Conservation (phyloP, 2,888 invertebrate species). For the Acronicta alni region DNA sequence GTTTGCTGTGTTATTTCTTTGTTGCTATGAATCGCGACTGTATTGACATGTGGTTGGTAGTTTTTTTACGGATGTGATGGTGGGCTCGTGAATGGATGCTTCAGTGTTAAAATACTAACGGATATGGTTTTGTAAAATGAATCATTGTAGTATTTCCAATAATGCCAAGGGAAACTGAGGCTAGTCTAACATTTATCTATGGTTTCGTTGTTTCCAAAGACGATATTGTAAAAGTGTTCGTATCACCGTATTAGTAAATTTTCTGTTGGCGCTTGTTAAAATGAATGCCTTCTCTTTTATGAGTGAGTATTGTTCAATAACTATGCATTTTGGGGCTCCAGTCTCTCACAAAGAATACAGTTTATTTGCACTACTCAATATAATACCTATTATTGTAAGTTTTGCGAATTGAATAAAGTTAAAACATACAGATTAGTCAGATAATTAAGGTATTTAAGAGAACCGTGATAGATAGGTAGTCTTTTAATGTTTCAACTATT, state of each 20-base stretch:
- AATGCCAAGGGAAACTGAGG: slow-evolving; percentile 36
- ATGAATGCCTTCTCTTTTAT: too few species aligned
- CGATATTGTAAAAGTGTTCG: slow-evolving; percentile 1
- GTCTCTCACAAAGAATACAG: too few species aligned
- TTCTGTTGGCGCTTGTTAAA: too few species aligned
- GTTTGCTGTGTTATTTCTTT: slow-evolving; percentile 81
- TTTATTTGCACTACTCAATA: too few species aligned
- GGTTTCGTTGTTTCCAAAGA: slow-evolving; percentile 27
- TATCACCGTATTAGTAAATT: not conserved
- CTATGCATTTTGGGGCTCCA: too few species aligned
- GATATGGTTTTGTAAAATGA: slow-evolving; percentile 51
- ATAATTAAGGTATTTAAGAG: too few species aligned
- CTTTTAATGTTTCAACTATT: too few species aligned
- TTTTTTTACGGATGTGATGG: slow-evolving; percentile 58
- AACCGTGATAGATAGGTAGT: too few species aligned
- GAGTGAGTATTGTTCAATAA: too few species aligned
- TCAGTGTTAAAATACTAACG: slow-evolving; percentile 52
- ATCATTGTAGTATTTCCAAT: slow-evolving; percentile 47
- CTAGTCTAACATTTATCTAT: slow-evolving; percentile 20
- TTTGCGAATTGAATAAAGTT: too few species aligned
- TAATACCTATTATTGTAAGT: too few species aligned
- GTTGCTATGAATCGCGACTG: slow-evolving; percentile 85
- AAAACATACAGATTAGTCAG: too few species aligned
- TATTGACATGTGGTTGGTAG: slow-evolving; percentile 76
- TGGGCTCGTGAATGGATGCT: slow-evolving; percentile 50